A percentile compares a stretch with the other conserved stretches of the same genome.
phyloP scores from a whole-genome alignment of 2,797 vertebrate species.

The Furcifer pardalis region DNA sequence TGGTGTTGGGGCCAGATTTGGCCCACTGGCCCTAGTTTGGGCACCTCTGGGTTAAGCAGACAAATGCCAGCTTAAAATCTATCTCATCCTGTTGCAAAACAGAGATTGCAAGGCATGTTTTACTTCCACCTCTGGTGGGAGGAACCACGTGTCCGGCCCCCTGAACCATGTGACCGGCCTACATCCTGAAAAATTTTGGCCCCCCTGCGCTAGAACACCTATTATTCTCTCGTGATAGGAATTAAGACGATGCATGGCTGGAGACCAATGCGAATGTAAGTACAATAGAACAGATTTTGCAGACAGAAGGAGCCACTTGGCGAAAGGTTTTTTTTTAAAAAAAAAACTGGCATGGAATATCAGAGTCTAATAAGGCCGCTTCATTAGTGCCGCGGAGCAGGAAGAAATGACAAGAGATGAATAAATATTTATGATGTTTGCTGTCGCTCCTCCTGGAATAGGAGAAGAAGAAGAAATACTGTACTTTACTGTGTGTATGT shows the following conservation, averaged over 20 bases:
- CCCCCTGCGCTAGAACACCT: too few species aligned
- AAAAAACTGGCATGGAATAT: conserved; percentile 1
- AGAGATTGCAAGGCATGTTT: too few species aligned
- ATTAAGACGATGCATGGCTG: background rate
- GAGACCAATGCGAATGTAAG: background rate
- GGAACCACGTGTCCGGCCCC: too few species aligned
- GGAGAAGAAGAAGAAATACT: background rate
- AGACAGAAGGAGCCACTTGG: background rate
- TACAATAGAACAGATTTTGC: background rate
- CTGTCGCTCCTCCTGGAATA: background rate
- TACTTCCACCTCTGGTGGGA: too few species aligned
- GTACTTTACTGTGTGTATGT: too few species aligned
- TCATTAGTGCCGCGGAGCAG: conserved; percentile 18
- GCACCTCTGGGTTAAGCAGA: too few species aligned
- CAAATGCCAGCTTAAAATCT: too few species aligned
- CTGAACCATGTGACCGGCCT: too few species aligned
- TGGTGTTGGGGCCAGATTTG: too few species aligned
- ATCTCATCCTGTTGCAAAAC: too few species aligned
- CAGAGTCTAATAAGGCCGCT: conserved; percentile 9
- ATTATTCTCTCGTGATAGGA: background rate
- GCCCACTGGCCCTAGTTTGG: too few species aligned
- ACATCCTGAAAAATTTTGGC: too few species aligned
- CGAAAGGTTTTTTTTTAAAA: background rate
- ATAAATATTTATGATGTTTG: conserved; percentile 34
- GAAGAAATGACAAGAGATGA: background rate